These are phyloP conservation scores for Pampus argenteus DNA, from an alignment of 2,797 vertebrate species.

Conservation along the genomic window DNA sequence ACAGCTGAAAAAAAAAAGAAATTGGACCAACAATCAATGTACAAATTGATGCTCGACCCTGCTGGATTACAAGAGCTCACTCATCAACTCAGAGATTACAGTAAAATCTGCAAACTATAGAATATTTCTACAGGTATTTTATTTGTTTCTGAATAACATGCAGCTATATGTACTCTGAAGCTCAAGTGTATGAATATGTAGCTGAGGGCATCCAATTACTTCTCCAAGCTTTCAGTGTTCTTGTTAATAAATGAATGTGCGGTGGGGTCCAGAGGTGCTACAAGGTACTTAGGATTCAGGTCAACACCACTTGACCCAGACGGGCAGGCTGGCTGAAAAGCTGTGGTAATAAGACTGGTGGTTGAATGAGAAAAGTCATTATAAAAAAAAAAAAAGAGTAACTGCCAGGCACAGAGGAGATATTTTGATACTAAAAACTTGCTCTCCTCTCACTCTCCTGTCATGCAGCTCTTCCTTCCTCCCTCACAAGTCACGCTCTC, in stretches of 20 bases:
- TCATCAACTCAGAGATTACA: conserved; percentile 53
- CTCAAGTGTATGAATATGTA: conserved; percentile 26
- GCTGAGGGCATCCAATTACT: conserved; percentile 19
- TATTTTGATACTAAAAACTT: conserved; percentile 48
- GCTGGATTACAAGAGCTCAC: conserved; percentile 38
- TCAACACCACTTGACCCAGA: conserved; percentile 69
- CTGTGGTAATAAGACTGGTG: conserved; percentile 47
- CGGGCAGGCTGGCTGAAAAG: conserved; percentile 28
- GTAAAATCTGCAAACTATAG: conserved; percentile 25
- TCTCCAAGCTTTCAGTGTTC: neutral
- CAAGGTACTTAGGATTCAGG: conserved; percentile 67
- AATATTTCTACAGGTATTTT: conserved; percentile 19
- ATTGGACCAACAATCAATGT: conserved; percentile 61
- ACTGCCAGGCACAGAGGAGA: conserved; percentile 35
- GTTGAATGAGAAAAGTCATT: conserved; percentile 61
- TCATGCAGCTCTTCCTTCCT: conserved; percentile 31
- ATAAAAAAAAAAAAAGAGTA: too few relatives aligned
- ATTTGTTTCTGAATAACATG: conserved; percentile 24
- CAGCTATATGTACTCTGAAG: conserved; percentile 1
- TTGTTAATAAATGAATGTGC: conserved; percentile 59
- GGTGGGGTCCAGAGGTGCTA: conserved; percentile 42
- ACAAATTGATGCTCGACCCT: conserved; percentile 56
- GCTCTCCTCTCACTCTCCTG: conserved; percentile 37
- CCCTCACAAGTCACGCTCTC: conserved; percentile 25
- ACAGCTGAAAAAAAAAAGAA: conserved; percentile 43